A percentile compares a stretch with the other conserved stretches of the same genome.
These are phyloP conservation scores for Osmerus eperlanus DNA, from an alignment of 2,113 vertebrate genomes.

Conservation along the genomic window DNA sequence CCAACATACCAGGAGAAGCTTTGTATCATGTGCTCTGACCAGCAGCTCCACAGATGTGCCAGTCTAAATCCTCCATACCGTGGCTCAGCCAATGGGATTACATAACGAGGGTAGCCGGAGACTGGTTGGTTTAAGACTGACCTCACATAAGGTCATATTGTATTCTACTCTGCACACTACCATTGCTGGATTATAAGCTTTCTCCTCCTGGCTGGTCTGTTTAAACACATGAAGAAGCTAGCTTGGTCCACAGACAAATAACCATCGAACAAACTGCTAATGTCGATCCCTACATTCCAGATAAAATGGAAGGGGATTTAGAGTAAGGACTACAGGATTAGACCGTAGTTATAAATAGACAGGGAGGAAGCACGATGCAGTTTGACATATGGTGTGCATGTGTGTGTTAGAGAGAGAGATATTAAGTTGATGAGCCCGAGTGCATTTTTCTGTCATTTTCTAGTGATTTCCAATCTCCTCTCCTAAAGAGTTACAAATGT, in stretches of 20 bases:
- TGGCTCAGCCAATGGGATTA: not conserved
- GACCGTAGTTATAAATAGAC: constrained; percentile 29
- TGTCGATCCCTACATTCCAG: not conserved
- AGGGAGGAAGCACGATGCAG: constrained; percentile 23
- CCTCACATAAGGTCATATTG: not conserved
- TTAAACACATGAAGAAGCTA: not conserved
- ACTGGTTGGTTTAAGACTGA: not conserved
- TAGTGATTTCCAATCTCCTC: too few species aligned
- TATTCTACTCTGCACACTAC: not conserved
- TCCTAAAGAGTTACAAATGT: not conserved
- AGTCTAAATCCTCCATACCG: not conserved
- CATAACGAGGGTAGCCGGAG: not conserved
- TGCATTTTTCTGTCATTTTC: too few species aligned
- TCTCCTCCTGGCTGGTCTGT: not conserved
- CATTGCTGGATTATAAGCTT: not conserved
- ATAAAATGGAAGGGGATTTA: constrained; percentile 35
- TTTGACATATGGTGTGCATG: constrained; percentile 16
- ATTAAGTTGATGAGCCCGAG: not conserved
- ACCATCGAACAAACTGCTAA: too few species aligned
- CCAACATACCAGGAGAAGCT: not conserved
- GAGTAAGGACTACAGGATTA: constrained; percentile 30
- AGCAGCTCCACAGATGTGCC: constrained; percentile 7
- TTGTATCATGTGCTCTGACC: not conserved
- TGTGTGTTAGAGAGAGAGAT: constrained; percentile 13
- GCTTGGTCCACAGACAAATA: not conserved